Evolutionary conservation across 2,113 vertebrate genomes (phyloP).

Genomic region (Myocastor coypus): DNA sequence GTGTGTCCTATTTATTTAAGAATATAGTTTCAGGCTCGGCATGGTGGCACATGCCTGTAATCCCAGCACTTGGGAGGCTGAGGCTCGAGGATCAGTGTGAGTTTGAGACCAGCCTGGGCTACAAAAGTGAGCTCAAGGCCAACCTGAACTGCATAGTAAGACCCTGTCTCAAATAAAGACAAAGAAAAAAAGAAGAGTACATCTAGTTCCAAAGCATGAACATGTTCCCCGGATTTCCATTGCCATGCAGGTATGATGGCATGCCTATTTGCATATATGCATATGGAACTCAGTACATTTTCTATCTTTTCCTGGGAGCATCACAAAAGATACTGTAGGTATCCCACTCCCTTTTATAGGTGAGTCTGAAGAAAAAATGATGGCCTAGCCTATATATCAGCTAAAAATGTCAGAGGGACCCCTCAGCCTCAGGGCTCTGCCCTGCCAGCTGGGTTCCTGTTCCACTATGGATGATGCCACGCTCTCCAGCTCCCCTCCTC

Average conservation of each 20-base stretch:
- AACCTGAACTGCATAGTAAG: too few species aligned
- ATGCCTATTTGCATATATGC: background rate
- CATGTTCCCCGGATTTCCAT: background rate
- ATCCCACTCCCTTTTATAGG: background rate
- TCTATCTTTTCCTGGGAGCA: background rate
- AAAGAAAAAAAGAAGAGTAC: background rate
- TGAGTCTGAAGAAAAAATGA: background rate
- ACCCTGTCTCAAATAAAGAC: too few species aligned
- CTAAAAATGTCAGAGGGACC: background rate
- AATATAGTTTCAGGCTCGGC: too few species aligned
- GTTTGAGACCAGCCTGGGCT: too few species aligned
- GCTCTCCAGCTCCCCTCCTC: background rate
- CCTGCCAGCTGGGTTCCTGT: background rate
- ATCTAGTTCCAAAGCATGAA: background rate
- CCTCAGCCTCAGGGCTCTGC: background rate
- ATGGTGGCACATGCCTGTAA: too few species aligned
- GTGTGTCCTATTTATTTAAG: too few species aligned
- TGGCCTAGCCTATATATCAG: background rate
- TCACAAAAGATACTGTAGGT: background rate
- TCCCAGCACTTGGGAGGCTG: too few species aligned
- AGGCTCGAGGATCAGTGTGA: too few species aligned
- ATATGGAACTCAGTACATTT: background rate
- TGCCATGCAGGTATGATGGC: background rate
- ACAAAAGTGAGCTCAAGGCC: too few species aligned
- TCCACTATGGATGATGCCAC: background rate